Evolutionary conservation across 2,888 invertebrate species (phyloP).

Genomic region (Chrysolina americana): DNA sequence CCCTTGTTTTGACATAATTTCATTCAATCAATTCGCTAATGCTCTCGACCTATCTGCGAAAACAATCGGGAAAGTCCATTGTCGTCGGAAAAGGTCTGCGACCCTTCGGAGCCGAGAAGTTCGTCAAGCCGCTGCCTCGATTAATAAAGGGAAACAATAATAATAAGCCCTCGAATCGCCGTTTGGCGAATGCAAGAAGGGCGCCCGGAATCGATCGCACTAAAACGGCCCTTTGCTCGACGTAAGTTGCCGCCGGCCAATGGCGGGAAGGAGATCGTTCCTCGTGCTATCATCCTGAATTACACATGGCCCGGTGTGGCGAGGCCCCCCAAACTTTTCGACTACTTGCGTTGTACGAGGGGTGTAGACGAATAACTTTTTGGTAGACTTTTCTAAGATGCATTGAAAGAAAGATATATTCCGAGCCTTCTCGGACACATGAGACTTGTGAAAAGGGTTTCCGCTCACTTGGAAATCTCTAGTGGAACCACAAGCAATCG

Average conservation of each 20-base stretch:
- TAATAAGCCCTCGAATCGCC: conserved; percentile 7
- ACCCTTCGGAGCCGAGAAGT: neutral
- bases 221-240: conserved; percentile 44
- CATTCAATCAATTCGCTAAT: neutral
- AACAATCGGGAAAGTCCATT: no score
- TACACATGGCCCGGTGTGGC: conserved; percentile 9
- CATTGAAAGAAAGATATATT: no score
- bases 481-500: no score
- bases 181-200: conserved; percentile 12
- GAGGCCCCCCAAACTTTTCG: no score
- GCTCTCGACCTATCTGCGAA: neutral
- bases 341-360: no score
- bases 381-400: no score
- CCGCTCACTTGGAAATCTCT: no score
- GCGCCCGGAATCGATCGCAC: conserved; percentile 46
- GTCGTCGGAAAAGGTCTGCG: no score
- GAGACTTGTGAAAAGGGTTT: no score
- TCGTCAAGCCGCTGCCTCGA: neutral
- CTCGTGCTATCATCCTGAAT: conserved; percentile 6
- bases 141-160: conserved; percentile 14
- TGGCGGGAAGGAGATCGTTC: conserved; percentile 34
- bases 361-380: no score
- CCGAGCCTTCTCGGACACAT: no score
- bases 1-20: no score
- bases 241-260: conserved; percentile 51